phyloP scores from a whole-genome alignment of 2,888 invertebrate species.

The Caenorhabditis sp. region DNA sequence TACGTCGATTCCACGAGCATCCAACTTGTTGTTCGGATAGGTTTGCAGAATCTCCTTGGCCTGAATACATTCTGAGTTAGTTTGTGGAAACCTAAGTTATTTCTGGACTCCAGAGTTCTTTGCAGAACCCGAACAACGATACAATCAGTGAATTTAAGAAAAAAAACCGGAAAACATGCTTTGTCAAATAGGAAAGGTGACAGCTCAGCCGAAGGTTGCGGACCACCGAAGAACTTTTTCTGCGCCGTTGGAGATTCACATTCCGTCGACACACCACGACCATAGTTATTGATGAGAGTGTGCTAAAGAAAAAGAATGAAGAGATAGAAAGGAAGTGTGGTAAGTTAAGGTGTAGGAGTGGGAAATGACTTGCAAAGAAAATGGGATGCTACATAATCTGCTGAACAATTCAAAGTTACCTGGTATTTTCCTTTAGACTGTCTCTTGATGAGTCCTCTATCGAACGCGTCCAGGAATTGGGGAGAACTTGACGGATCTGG shows the following conservation, averaged over 20 bases:
- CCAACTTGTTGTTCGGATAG: slow-evolving; percentile 64
- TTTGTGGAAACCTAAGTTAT: slow-evolving; percentile 12
- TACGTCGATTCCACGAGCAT: slow-evolving; percentile 48
- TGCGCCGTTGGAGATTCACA: slow-evolving; percentile 78
- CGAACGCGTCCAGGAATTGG: slow-evolving; percentile 80
- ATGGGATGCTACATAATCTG: neutral
- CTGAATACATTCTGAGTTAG: slow-evolving; percentile 23
- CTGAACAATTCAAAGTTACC: slow-evolving; percentile 48
- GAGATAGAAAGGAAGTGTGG: slow-evolving; percentile 6
- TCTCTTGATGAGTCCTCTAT: slow-evolving; percentile 81
- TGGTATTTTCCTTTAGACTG: slow-evolving; percentile 83
- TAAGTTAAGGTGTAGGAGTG: slow-evolving; percentile 53
- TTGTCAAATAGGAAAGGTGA: slow-evolving; percentile 82
- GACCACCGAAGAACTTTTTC: slow-evolving; percentile 79
- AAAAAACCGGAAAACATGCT: slow-evolving; percentile 64
- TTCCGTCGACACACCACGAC: slow-evolving; percentile 81
- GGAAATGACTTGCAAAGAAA: slow-evolving; percentile 27
- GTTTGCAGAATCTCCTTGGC: slow-evolving; percentile 64
- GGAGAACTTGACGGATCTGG: slow-evolving; percentile 71
- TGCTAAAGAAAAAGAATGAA: slow-evolving; percentile 53
- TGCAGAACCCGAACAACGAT: slow-evolving; percentile 3
- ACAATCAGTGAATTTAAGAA: slow-evolving; percentile 19
- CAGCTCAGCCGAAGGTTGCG: slow-evolving; percentile 80
- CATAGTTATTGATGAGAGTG: slow-evolving; percentile 76
- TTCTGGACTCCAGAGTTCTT: neutral